Percentiles rank a stretch among this genome's conserved stretches.
phyloP scores from a whole-genome alignment of 2,888 invertebrate species.

The Proisotoma minuta region DNA sequence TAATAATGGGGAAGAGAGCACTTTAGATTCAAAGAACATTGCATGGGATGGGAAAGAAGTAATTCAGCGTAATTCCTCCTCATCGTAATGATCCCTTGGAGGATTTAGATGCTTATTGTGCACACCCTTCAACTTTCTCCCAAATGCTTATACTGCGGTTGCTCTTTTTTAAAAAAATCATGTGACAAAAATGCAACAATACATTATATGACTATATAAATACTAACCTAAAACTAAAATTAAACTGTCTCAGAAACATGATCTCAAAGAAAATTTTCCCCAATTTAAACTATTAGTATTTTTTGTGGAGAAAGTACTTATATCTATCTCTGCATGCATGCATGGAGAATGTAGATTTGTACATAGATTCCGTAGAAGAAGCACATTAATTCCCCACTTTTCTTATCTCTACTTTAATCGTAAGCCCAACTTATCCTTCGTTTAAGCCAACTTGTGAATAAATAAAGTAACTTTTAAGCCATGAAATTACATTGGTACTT shows the following conservation, averaged over 20 bases:
- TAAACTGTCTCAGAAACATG: no score
- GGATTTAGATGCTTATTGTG: slow-evolving; percentile 41
- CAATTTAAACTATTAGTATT: no score
- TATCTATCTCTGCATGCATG: no score
- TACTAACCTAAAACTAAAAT: no score
- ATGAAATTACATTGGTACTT: slow-evolving; percentile 4
- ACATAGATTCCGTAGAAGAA: no score
- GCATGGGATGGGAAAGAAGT: slow-evolving; percentile 25
- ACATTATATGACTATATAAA: no score
- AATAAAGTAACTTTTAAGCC: slow-evolving; percentile 16
- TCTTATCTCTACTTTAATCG: background rate
- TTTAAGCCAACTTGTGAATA: slow-evolving; percentile 3
- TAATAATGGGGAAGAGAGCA: background rate
- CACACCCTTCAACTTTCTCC: background rate
- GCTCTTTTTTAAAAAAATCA: no score
- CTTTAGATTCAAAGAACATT: slow-evolving; percentile 1
- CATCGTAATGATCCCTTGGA: slow-evolving; percentile 47
- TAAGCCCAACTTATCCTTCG: slow-evolving; percentile 7
- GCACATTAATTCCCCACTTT: background rate
- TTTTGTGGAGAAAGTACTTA: no score
- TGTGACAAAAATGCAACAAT: no score
- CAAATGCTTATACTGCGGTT: no score
- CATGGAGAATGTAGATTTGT: no score
- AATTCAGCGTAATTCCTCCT: slow-evolving; percentile 43
- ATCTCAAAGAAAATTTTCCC: no score